Percentiles rank a stretch among this genome's conserved stretches.
These are phyloP conservation scores for Chlorodrepanis virens DNA, from an alignment of 2,113 vertebrate genomes.

Conservation along the genomic window DNA sequence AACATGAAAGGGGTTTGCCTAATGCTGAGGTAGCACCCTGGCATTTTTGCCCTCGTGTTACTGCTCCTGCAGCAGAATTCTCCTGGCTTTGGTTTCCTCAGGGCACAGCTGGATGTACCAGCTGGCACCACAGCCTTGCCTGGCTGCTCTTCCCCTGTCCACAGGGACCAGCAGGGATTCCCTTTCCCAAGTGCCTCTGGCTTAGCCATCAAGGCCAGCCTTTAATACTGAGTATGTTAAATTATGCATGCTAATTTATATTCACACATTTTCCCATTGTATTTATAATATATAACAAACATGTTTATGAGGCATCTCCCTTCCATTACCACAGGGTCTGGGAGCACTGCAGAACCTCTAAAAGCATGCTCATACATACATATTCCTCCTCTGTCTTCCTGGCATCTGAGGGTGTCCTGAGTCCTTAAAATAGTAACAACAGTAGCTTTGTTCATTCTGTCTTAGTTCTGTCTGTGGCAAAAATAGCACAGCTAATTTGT, in stretches of 20 bases:
- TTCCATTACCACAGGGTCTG: not conserved
- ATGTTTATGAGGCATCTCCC: not conserved
- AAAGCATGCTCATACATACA: not conserved
- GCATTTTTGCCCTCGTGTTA: not conserved
- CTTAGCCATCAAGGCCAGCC: not conserved
- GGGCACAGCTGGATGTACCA: not conserved
- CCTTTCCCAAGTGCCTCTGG: not conserved
- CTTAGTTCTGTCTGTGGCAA: conserved; percentile 39
- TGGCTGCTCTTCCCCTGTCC: not conserved
- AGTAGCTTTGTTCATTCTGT: conserved; percentile 45
- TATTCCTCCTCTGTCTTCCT: conserved; percentile 29
- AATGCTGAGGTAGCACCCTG: not conserved
- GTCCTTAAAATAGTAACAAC: conserved; percentile 63
- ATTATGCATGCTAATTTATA: conserved; percentile 30
- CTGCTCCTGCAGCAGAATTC: not conserved
- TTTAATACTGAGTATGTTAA: not conserved
- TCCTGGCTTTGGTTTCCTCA: not conserved
- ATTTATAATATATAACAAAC: conserved; percentile 16
- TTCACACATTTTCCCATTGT: not conserved
- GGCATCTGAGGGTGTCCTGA: conserved; percentile 50
- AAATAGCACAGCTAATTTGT: conserved; percentile 62
- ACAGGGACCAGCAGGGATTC: not conserved
- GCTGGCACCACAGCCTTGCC: accelerated
- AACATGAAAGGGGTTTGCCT: not conserved
- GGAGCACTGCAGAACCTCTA: not conserved